These are phyloP conservation scores for Osmerus mordax DNA, from an alignment of 2,113 vertebrate species.

Conservation along the genomic window DNA sequence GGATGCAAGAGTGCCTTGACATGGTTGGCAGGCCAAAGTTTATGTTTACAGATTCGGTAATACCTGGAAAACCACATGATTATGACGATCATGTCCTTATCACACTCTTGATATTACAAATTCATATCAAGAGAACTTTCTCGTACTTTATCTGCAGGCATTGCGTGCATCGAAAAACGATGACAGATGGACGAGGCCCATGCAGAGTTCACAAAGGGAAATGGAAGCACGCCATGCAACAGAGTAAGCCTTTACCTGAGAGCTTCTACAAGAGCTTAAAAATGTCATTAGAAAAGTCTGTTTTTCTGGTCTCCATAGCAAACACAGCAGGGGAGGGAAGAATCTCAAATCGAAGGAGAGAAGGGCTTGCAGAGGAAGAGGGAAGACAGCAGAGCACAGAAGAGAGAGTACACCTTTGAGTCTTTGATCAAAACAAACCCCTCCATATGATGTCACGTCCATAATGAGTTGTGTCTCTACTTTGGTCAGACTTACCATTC, in stretches of 20 bases:
- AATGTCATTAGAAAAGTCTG: slow-evolving; percentile 37
- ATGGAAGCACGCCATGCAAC: slow-evolving; percentile 21
- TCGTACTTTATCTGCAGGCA: not conserved
- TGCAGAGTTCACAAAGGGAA: not conserved
- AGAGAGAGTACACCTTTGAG: slow-evolving; percentile 30
- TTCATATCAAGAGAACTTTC: not conserved
- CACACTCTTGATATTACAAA: no score
- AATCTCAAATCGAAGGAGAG: slow-evolving; percentile 28
- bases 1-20: no score
- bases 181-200: not conserved
- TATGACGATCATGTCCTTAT: no score
- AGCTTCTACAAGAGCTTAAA: slow-evolving; percentile 39
- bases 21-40: no score
- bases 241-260: slow-evolving; percentile 64
- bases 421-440: not conserved
- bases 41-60: no score
- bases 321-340: slow-evolving; percentile 31
- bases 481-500: slow-evolving; percentile 59
- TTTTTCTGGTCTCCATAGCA: slow-evolving; percentile 37
- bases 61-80: no score
- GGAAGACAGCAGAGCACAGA: slow-evolving; percentile 37
- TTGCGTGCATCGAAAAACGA: not conserved
- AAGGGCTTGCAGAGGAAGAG: slow-evolving; percentile 32
- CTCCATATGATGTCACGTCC: not conserved
- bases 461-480: not conserved